A percentile compares a stretch with the other conserved stretches of the same genome.
phyloP scores from a whole-genome alignment of 2,797 vertebrate genomes.

The Distichodus sexfasciatus region DNA sequence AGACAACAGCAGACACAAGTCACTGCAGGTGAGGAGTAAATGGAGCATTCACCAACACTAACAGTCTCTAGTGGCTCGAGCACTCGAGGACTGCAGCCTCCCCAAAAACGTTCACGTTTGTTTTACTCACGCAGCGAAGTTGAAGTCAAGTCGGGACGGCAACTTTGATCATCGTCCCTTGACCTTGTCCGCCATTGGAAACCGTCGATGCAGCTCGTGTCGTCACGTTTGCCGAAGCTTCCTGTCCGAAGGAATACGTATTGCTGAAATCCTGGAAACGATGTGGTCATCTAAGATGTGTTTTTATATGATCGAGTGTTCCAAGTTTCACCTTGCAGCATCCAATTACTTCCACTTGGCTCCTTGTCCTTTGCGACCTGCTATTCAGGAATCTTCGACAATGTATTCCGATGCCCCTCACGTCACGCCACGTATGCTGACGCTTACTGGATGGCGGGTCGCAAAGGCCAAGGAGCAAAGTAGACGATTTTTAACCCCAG shows the following conservation, averaged over 20 bases:
- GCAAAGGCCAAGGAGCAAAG: background rate
- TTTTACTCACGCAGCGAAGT: background rate
- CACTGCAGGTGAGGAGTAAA: background rate
- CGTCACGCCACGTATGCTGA: too few relatives aligned
- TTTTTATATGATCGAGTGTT: too few relatives aligned
- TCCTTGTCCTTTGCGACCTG: constrained; percentile 2
- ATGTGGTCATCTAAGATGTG: too few relatives aligned
- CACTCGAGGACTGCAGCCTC: background rate
- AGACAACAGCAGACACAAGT: background rate
- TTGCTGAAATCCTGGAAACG: too few relatives aligned
- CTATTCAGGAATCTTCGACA: too few relatives aligned
- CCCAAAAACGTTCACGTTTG: constrained; percentile 1
- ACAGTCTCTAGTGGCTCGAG: background rate
- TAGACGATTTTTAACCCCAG: constrained; percentile 7
- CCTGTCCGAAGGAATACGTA: too few relatives aligned
- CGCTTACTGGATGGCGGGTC: background rate
- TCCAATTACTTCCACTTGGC: background rate
- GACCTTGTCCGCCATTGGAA: constrained; percentile 21
- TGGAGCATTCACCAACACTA: background rate
- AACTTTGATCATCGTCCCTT: constrained; percentile 22
- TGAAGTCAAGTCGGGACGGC: background rate
- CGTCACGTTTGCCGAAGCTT: constrained; percentile 5
- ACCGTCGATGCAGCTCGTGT: constrained; percentile 25
- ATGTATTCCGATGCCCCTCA: too few relatives aligned
- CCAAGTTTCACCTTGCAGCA: too few relatives aligned